phyloP scores from a whole-genome alignment of 2,888 invertebrate species.

The Phaonia tiefii region DNA sequence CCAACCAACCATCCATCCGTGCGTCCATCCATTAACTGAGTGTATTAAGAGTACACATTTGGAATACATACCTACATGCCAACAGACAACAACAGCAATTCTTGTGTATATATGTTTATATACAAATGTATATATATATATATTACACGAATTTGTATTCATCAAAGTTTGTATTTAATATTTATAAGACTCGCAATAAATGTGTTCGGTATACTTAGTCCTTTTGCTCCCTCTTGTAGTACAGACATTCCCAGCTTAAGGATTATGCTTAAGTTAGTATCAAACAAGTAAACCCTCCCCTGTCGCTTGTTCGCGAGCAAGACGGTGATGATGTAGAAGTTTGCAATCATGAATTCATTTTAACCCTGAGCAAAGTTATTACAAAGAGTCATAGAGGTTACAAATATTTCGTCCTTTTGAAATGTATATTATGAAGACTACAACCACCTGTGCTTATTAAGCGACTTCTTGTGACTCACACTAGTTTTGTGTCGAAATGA shows the following conservation, averaged over 20 bases:
- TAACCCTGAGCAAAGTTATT: conserved; percentile 13
- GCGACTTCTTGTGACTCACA: not conserved
- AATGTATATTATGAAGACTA: not conserved
- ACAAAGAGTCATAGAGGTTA: conserved; percentile 4
- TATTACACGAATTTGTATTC: conserved; percentile 42
- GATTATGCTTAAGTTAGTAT: conserved; percentile 29
- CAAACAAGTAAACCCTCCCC: not conserved
- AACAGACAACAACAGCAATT: conserved; percentile 10
- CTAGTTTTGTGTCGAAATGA: not conserved
- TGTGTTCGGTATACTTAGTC: not conserved
- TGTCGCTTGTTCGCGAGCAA: no score
- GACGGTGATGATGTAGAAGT: no score
- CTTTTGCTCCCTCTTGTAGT: not conserved
- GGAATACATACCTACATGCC: not conserved
- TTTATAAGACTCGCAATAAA: conserved; percentile 35
- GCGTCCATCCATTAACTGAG: conserved; percentile 1
- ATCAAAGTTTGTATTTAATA: conserved; percentile 50
- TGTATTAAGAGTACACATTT: conserved; percentile 21
- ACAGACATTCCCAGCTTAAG: not conserved
- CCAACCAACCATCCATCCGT: not conserved
- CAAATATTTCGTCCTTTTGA: not conserved
- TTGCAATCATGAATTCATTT: conserved; percentile 28
- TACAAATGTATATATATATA: no score
- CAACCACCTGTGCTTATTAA: not conserved
- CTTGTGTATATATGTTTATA: not conserved